Percentiles rank a stretch among this genome's conserved stretches.
These are phyloP conservation scores for Leptothorax acervorum DNA, from an alignment of 2,888 invertebrate genomes.

Conservation along the genomic window DNA sequence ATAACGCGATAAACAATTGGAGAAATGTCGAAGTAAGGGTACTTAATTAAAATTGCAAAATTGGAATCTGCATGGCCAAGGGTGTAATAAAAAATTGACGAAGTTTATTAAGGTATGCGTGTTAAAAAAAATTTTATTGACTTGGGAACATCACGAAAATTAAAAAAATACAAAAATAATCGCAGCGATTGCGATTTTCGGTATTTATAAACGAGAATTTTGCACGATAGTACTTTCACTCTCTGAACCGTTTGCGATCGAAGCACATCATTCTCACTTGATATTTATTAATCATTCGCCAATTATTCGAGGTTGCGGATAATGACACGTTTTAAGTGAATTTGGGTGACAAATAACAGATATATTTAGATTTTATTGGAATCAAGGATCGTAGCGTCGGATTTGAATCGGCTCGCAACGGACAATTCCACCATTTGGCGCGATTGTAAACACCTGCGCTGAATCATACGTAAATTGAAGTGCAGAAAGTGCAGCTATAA, in stretches of 20 bases:
- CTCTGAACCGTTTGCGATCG: background rate
- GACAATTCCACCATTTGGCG: background rate
- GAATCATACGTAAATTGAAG: background rate
- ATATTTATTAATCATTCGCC: background rate
- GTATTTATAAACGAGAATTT: background rate
- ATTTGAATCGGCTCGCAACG: conserved; percentile 18
- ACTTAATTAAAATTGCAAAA: background rate
- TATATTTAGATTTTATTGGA: background rate
- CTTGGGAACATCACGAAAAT: background rate
- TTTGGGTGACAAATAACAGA: background rate
- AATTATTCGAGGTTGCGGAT: conserved; percentile 4
- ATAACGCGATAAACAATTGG: background rate
- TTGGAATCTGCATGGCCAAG: background rate
- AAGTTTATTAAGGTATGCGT: background rate
- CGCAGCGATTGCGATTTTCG: background rate
- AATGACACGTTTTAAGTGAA: background rate
- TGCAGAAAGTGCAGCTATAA: background rate
- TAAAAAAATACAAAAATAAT: background rate
- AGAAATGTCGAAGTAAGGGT: background rate
- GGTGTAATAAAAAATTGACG: background rate
- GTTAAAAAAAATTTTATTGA: background rate
- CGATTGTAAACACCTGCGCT: background rate
- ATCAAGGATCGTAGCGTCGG: background rate
- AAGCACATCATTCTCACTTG: background rate
- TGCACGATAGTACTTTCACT: background rate